phyloP scores from a whole-genome alignment of 2,888 invertebrate genomes.

The Cryptosula pallasiana region DNA sequence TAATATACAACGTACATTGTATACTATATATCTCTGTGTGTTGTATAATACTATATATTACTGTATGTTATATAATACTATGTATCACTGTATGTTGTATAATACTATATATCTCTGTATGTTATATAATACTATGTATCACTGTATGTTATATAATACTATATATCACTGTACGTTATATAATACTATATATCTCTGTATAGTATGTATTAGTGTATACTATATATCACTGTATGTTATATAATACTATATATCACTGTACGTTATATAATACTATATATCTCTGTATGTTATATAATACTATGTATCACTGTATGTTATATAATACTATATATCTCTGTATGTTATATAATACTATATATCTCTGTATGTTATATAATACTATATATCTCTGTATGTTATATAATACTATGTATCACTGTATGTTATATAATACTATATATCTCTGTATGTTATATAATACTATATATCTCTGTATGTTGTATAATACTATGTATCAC shows the following conservation, averaged over 20 bases:
- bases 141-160: background rate
- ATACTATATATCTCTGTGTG: background rate
- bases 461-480: background rate
- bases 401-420: background rate
- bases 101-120: background rate
- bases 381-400: background rate
- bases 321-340: background rate
- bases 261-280: background rate
- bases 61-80: background rate
- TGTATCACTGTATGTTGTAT: background rate
- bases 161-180: background rate
- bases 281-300: background rate
- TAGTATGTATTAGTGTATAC: background rate
- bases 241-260: background rate
- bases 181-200: background rate
- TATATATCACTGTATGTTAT: background rate
- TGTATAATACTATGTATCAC: background rate
- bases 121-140: background rate
- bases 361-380: background rate
- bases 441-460: background rate
- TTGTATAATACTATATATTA: background rate
- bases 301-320: background rate
- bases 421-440: background rate
- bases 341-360: background rate
- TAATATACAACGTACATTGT: background rate